Conservation (phyloP, 2,888 invertebrate species). For the Eupeodes latifasciatus region DNA sequence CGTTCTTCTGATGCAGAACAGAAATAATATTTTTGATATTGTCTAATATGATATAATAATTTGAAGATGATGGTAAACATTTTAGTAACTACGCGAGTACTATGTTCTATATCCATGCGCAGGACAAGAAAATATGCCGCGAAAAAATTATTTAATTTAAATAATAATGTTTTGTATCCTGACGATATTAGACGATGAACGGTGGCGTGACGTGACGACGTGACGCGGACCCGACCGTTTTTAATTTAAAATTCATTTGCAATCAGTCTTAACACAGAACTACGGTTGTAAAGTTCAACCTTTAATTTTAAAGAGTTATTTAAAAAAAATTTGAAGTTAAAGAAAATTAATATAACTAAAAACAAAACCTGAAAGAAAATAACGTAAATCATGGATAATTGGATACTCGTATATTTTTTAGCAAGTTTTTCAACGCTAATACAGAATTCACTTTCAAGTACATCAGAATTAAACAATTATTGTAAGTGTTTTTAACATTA, state of each 20-base stretch:
- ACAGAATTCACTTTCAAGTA: slow-evolving; percentile 77
- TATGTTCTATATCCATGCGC: slow-evolving; percentile 57
- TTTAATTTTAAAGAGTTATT: slow-evolving; percentile 18
- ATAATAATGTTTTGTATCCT: slow-evolving; percentile 25
- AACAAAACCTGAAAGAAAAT: not conserved
- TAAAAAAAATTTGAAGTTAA: slow-evolving; percentile 1
- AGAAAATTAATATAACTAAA: not conserved
- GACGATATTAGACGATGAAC: slow-evolving; percentile 8
- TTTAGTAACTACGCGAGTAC: not conserved
- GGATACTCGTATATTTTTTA: slow-evolving; percentile 50
- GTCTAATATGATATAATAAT: not conserved
- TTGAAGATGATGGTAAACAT: slow-evolving; percentile 8
- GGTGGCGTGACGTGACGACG: too few relatives aligned
- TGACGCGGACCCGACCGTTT: not conserved
- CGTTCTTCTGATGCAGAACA: not conserved
- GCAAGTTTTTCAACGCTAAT: slow-evolving; percentile 32
- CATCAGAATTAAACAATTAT: slow-evolving; percentile 81
- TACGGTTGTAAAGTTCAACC: slow-evolving; percentile 49
- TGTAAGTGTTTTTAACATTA: slow-evolving; percentile 79
- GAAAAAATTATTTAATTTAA: slow-evolving; percentile 51
- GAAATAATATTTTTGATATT: not conserved
- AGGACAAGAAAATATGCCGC: slow-evolving; percentile 30
- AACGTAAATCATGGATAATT: slow-evolving; percentile 23
- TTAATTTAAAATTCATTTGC: slow-evolving; percentile 27
- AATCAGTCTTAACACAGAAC: slow-evolving; percentile 57